A percentile compares a stretch with the other conserved stretches of the same genome.
Conservation (phyloP, 2,888 invertebrate species). For the Eristalis intricaria region DNA sequence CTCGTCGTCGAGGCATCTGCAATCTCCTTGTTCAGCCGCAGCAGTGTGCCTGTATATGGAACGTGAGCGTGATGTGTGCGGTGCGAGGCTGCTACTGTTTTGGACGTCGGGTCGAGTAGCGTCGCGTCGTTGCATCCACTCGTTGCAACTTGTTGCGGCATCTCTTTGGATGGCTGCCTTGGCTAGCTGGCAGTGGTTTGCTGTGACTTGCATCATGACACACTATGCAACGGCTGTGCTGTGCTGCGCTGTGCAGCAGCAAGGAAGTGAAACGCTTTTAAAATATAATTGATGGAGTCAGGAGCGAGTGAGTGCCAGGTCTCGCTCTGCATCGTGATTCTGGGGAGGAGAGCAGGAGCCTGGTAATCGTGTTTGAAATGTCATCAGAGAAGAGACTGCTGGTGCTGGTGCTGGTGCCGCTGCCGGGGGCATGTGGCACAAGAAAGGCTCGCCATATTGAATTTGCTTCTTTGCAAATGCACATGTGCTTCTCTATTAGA, state of each 20-base stretch:
- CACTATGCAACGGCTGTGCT: neutral
- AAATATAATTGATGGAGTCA: slow-evolving; percentile 52
- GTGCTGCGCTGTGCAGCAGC: too few species aligned
- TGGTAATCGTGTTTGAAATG: neutral
- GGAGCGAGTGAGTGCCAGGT: neutral
- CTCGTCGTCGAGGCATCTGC: neutral
- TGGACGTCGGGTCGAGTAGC: slow-evolving; percentile 15
- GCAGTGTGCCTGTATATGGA: slow-evolving; percentile 31
- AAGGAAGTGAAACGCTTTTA: slow-evolving; percentile 42
- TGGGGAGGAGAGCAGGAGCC: neutral
- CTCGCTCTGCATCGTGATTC: neutral
- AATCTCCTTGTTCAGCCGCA: neutral
- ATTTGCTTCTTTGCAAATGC: neutral
- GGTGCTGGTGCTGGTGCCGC: too few species aligned
- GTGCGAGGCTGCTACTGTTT: slow-evolving; percentile 50
- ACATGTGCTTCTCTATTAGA: too few species aligned
- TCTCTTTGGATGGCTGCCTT: slow-evolving; percentile 22
- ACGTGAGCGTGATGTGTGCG: slow-evolving; percentile 53
- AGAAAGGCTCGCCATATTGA: neutral
- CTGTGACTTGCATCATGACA: slow-evolving; percentile 3
- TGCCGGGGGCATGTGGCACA: neutral
- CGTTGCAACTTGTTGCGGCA: slow-evolving; percentile 46
- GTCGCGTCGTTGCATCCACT: neutral
- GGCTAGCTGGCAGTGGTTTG: slow-evolving; percentile 5
- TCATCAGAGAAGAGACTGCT: neutral